Conservation (phyloP, 2,113 vertebrate species). For the Myrmecobius fasciatus region DNA sequence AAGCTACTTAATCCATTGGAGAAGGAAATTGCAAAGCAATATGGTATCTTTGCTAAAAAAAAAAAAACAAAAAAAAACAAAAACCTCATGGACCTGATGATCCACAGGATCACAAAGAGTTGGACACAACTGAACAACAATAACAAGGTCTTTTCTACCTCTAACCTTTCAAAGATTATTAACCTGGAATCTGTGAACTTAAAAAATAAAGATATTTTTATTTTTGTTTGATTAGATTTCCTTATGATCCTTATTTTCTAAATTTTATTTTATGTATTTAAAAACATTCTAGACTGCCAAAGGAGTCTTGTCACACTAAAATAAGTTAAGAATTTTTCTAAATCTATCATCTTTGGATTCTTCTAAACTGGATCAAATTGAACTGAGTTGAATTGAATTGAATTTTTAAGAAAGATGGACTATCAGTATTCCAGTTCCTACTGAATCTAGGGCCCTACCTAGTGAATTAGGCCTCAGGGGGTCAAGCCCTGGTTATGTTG, state of each 20-base stretch:
- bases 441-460: neutral
- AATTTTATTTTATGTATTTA: neutral
- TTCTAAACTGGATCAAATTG: neutral
- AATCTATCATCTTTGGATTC: neutral
- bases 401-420: neutral
- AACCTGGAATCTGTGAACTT: neutral
- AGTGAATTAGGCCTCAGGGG: neutral
- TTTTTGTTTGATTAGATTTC: neutral
- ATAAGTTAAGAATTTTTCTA: neutral
- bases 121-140: neutral
- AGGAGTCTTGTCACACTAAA: neutral
- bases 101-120: neutral
- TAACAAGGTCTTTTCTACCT: neutral
- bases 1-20: neutral
- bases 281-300: neutral
- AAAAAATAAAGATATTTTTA: neutral
- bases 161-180: neutral
- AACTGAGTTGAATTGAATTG: neutral
- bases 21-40: neutral
- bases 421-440: neutral
- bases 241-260: neutral
- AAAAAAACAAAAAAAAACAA: too few species aligned
- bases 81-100: neutral
- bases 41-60: neutral
- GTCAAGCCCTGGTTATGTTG: rapidly evolving